Evolutionary conservation across 2,888 invertebrate species (phyloP), one percentile per base, ranked within the genome.

Genomic region (Netelia melanura): DNA sequence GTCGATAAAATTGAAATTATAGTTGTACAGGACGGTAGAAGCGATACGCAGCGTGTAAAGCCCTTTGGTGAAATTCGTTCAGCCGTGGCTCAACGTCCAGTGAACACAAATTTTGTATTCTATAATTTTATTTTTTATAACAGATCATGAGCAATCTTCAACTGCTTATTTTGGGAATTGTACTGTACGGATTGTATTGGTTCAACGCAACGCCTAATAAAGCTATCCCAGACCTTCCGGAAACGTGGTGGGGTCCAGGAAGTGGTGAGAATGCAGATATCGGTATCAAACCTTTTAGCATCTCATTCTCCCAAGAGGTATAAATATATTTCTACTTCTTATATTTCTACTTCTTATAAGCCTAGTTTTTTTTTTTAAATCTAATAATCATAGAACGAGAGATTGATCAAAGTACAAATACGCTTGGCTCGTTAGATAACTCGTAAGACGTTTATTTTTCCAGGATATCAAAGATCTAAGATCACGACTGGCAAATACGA

Each of bases 211-310:
- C 48, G 48, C 38, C 25, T n/a, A 14, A 6, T 23, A n/a, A 56
- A 77, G 23, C 11, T 56, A 25, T 74, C 23, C 74, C 87, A 17
- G 23, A 71, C 52, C 84, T 89, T n/a, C 81, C 93, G 3, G 92
- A 95, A 38, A 93, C 94, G 25, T 96, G 96, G 94, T 96, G 96
- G 96, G 96, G 96, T 0, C 93, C 94, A 0, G 95, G 95, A 64
- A 92, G 92, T 43, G 94, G 95, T 0, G 92, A 92, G 48, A 93
- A 94, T 17, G 93, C 94, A 23, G 95, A 96, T 89, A 88, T 91
- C 0, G 93, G 94, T 17, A 95, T 96, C 81, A 94, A 93, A 85
- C 95, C 95, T 0, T 96, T 95, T 90, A 94, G 94, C 89, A 95
- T 97, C 85, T 94, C 95, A 65, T 95, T 96, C 83, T 92, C 95